Evolutionary conservation across 2,888 invertebrate species (phyloP).

Genomic region (Amblyteles armatorius): DNA sequence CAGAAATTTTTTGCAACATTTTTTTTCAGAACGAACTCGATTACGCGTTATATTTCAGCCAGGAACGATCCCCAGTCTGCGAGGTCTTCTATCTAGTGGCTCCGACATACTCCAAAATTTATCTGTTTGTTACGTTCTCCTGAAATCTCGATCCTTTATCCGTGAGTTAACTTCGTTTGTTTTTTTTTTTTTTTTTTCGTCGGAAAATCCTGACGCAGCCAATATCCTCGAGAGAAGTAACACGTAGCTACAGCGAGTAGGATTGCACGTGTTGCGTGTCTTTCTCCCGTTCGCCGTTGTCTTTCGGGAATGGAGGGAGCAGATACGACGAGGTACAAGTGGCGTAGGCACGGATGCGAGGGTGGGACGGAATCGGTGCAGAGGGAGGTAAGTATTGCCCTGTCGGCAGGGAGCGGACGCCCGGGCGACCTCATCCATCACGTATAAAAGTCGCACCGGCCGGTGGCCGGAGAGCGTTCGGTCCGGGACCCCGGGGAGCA

Average conservation of each 20-base stretch:
- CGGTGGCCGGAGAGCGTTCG: constrained; percentile 60
- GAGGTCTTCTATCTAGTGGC: not conserved
- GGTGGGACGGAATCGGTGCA: constrained; percentile 30
- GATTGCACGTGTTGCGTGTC: constrained; percentile 57
- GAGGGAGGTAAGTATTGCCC: constrained; percentile 73
- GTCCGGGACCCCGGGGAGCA: constrained; percentile 55
- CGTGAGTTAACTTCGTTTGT: constrained; percentile 23
- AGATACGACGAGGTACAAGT: constrained; percentile 44
- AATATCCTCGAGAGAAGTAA: constrained; percentile 53
- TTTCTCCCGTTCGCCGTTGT: constrained; percentile 53
- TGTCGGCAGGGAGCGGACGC: constrained; percentile 74
- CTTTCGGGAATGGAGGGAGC: constrained; percentile 50
- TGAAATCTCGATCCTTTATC: constrained; percentile 49
- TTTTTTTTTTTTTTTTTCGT: constrained; percentile 4
- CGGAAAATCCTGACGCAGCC: constrained; percentile 41
- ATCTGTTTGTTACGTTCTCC: constrained; percentile 23
- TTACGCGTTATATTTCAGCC: not conserved
- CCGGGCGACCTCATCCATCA: constrained; percentile 79
- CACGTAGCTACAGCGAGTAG: constrained; percentile 60
- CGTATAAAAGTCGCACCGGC: constrained; percentile 71
- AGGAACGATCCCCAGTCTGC: not conserved
- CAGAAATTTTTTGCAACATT: not conserved
- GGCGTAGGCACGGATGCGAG: constrained; percentile 36
- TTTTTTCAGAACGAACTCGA: not conserved
- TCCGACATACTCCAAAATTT: constrained; percentile 9